These are phyloP conservation scores for Hoplodrina blanda DNA, from an alignment of 2,888 invertebrate genomes.

Conservation along the genomic window DNA sequence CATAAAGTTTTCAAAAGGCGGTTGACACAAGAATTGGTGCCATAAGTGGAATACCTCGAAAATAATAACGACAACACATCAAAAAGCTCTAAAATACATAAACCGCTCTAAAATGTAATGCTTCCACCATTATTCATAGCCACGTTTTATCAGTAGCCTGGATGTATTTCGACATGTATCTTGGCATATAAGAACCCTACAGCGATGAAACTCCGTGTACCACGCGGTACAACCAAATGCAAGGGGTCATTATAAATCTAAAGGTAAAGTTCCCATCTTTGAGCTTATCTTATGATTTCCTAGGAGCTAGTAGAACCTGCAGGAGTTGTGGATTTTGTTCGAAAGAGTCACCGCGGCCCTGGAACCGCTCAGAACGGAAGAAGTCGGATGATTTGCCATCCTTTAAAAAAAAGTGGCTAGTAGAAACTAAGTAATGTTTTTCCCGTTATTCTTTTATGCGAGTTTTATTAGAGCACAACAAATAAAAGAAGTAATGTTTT, in stretches of 20 bases:
- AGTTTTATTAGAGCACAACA: background rate
- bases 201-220: conserved; percentile 41
- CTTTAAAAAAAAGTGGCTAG: background rate
- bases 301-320: background rate
- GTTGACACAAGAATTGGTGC: background rate
- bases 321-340: too few species aligned
- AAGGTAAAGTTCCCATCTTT: conserved; percentile 41
- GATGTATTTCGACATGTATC: conserved; percentile 46
- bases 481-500: background rate
- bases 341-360: too few species aligned
- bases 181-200: conserved; percentile 54
- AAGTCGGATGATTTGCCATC: too few species aligned
- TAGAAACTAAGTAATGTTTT: background rate
- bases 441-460: background rate
- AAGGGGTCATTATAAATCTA: conserved; percentile 41
- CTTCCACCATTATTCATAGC: conserved; percentile 22
- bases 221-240: conserved; percentile 45
- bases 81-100: background rate
- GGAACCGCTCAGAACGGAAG: too few species aligned
- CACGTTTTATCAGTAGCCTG: conserved; percentile 47
- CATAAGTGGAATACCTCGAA: background rate
- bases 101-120: conserved; percentile 14
- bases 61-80: background rate
- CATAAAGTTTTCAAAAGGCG: too few species aligned
- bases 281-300: conserved; percentile 4